A percentile compares a stretch with the other conserved stretches of the same genome.
phyloP scores from a whole-genome alignment of 1,140 invertebrate species.

The Conus ventricosus region DNA sequence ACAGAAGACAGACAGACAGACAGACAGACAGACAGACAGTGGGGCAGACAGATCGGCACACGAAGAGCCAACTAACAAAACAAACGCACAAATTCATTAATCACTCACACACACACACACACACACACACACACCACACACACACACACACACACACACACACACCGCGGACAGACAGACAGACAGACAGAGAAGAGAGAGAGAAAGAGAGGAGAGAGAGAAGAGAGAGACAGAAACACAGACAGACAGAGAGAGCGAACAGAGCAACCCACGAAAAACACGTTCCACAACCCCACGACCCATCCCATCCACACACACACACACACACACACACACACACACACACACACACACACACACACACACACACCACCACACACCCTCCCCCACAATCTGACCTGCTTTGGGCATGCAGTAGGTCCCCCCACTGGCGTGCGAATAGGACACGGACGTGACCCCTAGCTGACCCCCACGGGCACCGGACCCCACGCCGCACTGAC shows the following conservation, averaged over 20 bases:
- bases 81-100: neutral
- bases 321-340: slow-evolving; percentile 23
- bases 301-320: neutral
- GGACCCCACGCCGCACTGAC: neutral
- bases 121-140: neutral
- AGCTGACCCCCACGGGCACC: neutral
- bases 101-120: neutral
- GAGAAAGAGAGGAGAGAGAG: neutral
- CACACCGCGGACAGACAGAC: neutral
- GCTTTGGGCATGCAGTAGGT: neutral
- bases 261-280: neutral
- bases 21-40: too few species aligned
- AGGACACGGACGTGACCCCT: neutral
- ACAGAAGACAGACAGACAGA: too few species aligned
- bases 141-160: neutral
- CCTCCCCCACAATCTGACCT: neutral
- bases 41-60: neutral
- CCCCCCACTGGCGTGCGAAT: neutral
- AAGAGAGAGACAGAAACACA: neutral
- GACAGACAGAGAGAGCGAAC: neutral
- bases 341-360: slow-evolving; percentile 25
- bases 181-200: neutral
- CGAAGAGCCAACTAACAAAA: neutral
- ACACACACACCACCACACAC: neutral
- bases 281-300: neutral